Conservation (phyloP, 2,797 vertebrate genomes). For the Antennarius maculatus region DNA sequence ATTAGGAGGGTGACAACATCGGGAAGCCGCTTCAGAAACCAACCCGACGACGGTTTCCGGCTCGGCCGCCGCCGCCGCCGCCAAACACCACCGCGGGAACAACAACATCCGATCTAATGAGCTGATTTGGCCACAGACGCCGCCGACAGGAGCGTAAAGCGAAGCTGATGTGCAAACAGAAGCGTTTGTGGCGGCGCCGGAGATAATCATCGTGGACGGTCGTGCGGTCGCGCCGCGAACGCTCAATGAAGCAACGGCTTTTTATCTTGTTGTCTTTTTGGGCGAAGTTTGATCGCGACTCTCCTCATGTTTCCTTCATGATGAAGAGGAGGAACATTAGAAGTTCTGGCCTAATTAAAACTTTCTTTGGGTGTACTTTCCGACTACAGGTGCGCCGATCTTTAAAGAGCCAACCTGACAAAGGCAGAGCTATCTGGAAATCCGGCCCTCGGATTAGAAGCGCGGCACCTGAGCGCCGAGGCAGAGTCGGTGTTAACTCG, state of each 20-base stretch:
- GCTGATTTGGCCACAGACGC: slow-evolving; percentile 6
- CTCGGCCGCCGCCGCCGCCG: background rate
- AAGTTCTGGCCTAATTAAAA: slow-evolving; percentile 66
- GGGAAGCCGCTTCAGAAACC: slow-evolving; percentile 12
- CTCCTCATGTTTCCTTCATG: slow-evolving; percentile 37
- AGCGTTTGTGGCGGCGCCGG: background rate
- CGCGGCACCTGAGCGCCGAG: slow-evolving; percentile 43
- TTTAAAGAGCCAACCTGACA: slow-evolving; percentile 50
- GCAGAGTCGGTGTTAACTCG: slow-evolving; percentile 49
- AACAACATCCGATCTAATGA: slow-evolving; percentile 33
- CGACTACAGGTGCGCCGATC: slow-evolving; percentile 40
- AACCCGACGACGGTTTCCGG: slow-evolving; percentile 16
- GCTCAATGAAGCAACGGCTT: slow-evolving; percentile 8
- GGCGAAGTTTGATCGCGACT: slow-evolving; percentile 37
- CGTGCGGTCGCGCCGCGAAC: background rate
- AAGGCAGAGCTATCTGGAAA: slow-evolving; percentile 50
- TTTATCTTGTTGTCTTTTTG: slow-evolving; percentile 49
- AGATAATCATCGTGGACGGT: slow-evolving; percentile 1
- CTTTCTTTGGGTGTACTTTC: slow-evolving; percentile 35
- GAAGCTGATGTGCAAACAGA: slow-evolving; percentile 11
- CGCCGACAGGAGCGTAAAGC: background rate
- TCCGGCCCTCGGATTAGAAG: slow-evolving; percentile 61
- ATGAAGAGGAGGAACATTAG: slow-evolving; percentile 27
- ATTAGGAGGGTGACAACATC: slow-evolving; percentile 28
- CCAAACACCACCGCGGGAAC: slow-evolving; percentile 3